phyloP scores from a whole-genome alignment of 2,888 invertebrate species.

The Dyspetes luteomarginatus region DNA sequence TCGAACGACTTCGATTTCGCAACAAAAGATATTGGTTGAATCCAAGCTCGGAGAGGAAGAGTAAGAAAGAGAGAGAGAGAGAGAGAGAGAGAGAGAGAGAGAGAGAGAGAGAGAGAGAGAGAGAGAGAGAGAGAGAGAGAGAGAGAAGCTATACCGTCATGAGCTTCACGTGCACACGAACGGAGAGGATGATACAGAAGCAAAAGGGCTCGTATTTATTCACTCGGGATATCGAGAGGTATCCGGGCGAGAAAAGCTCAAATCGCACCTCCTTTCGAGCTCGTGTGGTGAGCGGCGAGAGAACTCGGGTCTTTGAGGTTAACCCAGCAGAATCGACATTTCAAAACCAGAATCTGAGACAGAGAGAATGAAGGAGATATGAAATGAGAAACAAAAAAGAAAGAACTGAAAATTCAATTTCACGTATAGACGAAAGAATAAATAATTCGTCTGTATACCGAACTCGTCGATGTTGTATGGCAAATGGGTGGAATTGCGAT shows the following conservation, averaged over 20 bases:
- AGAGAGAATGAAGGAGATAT: not conserved
- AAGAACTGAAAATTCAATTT: conserved; percentile 36
- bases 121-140: not conserved
- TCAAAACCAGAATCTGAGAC: conserved; percentile 28
- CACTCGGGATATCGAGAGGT: conserved; percentile 26
- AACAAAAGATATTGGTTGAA: conserved; percentile 38
- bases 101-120: not conserved
- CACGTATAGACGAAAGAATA: conserved; percentile 27
- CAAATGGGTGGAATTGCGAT: not conserved
- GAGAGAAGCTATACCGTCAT: not conserved
- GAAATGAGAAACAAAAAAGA: not conserved
- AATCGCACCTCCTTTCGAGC: conserved; percentile 47
- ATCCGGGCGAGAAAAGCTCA: conserved; percentile 32
- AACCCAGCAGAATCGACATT: conserved; percentile 37
- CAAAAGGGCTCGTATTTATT: conserved; percentile 47
- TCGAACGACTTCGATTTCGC: conserved; percentile 25
- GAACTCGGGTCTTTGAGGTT: conserved; percentile 47
- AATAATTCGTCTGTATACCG: conserved; percentile 7
- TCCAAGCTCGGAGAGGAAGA: no score
- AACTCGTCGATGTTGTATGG: not conserved
- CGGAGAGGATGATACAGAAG: not conserved
- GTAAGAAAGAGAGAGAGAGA: not conserved
- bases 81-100: not conserved
- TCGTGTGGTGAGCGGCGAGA: not conserved
- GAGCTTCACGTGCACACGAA: not conserved